Conservation (phyloP, 2,888 invertebrate genomes). For the Trypoxylon attenuatum region DNA sequence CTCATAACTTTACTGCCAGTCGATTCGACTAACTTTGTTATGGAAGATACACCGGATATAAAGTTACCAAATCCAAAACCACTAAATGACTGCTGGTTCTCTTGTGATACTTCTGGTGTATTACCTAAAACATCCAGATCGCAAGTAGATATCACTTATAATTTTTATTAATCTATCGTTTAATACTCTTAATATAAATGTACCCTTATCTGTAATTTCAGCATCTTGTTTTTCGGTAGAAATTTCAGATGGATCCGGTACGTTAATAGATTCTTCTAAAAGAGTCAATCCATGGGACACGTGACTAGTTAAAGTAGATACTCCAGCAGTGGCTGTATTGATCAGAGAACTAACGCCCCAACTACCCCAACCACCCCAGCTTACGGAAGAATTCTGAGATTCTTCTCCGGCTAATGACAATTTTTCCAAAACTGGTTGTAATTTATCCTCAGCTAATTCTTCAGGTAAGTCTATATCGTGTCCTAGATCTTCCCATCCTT, state of each 20-base stretch:
- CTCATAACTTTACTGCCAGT: conserved; percentile 85
- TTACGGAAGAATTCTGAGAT: conserved; percentile 47
- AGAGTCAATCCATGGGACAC: conserved; percentile 89
- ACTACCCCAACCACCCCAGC: conserved; percentile 81
- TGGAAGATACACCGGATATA: conserved; percentile 80
- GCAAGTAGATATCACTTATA: too few relatives aligned
- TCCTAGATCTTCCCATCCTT: conserved; percentile 73
- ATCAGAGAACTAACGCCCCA: conserved; percentile 87
- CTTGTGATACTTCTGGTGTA: conserved; percentile 36
- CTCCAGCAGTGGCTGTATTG: conserved; percentile 84
- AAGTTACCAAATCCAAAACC: conserved; percentile 80
- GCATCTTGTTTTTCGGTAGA: too few relatives aligned
- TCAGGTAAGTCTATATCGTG: conserved; percentile 65
- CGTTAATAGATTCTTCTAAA: conserved; percentile 88
- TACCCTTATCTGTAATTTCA: too few relatives aligned
- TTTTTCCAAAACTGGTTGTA: conserved; percentile 65
- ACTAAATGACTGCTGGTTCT: conserved; percentile 49
- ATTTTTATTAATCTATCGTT: too few relatives aligned
- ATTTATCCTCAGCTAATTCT: conserved; percentile 65
- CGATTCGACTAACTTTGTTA: conserved; percentile 82
- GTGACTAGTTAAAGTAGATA: conserved; percentile 86
- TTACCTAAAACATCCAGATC: conserved; percentile 37
- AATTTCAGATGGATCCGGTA: conserved; percentile 88
- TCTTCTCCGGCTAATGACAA: conserved; percentile 61
- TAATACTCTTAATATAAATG: too few relatives aligned